Evolutionary conservation across 35 echinoderm and acorn worm genomes (phyloP).

Genomic region (Strongylocentrotus purpuratus): DNA sequence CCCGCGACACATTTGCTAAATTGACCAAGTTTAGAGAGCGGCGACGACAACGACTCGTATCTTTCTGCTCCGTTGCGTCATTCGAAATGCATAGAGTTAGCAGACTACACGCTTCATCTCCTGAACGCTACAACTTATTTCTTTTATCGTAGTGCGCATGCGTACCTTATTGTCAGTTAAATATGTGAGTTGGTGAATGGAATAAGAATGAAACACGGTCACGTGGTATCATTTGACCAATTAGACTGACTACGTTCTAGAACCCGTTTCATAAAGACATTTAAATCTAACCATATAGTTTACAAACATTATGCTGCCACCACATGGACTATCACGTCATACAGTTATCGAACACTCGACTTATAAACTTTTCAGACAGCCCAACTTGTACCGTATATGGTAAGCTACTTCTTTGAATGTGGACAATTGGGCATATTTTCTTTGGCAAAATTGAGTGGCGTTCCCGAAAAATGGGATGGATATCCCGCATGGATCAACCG

Average conservation of each 20-base stretch:
- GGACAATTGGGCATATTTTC: too few relatives aligned
- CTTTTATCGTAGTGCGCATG: background rate
- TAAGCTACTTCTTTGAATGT: background rate
- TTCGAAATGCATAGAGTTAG: background rate
- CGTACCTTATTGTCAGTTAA: background rate
- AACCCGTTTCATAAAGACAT: background rate
- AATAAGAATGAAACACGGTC: background rate
- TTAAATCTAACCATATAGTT: too few relatives aligned
- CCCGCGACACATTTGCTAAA: slow-evolving; percentile 50
- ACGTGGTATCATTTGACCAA: too few relatives aligned
- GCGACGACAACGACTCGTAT: slow-evolving; percentile 31
- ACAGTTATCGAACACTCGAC: background rate
- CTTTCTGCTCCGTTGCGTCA: slow-evolving; percentile 19
- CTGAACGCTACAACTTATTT: background rate
- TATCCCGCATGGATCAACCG: too few relatives aligned
- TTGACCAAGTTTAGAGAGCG: slow-evolving; percentile 45
- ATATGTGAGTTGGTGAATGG: background rate
- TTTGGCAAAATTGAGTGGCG: too few relatives aligned
- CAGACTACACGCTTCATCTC: background rate
- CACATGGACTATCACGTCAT: too few relatives aligned
- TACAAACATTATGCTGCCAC: too few relatives aligned
- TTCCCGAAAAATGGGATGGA: too few relatives aligned
- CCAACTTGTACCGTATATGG: background rate
- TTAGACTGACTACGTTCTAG: background rate
- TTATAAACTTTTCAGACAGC: background rate